Evolutionary conservation across 2,888 invertebrate species (phyloP).

Genomic region (Aleiodes testaceus): DNA sequence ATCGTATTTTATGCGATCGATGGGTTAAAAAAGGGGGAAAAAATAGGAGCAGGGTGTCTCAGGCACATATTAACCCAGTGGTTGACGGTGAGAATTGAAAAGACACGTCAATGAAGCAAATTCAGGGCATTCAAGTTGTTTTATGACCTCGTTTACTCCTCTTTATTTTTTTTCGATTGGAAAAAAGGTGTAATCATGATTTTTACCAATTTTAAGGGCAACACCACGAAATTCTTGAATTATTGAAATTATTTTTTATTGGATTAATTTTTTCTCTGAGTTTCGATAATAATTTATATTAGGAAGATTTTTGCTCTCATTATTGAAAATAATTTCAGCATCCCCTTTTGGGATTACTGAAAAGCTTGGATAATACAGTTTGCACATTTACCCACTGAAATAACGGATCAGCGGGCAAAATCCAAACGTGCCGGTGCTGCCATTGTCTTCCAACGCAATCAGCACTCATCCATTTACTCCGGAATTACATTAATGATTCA

Average conservation of each 20-base stretch:
- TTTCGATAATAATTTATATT: too few species aligned
- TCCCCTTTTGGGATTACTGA: background rate
- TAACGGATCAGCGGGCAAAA: constrained; percentile 6
- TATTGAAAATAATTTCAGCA: background rate
- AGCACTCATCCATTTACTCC: background rate
- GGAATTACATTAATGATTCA: constrained; percentile 14
- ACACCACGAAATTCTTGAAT: too few species aligned
- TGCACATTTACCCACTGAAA: constrained; percentile 46
- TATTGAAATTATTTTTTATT: too few species aligned
- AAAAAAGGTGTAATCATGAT: too few species aligned
- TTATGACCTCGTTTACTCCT: constrained; percentile 14
- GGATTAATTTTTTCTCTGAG: too few species aligned
- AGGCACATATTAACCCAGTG: constrained; percentile 3
- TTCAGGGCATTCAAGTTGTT: constrained; percentile 7
- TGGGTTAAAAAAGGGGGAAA: constrained; percentile 47
- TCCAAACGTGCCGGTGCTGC: constrained; percentile 22
- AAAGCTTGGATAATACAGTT: constrained; percentile 47
- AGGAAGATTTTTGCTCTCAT: background rate
- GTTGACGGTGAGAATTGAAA: background rate
- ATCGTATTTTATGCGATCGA: constrained; percentile 55
- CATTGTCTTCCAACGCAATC: constrained; percentile 36
- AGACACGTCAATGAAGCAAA: constrained; percentile 21
- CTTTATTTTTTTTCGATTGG: too few species aligned
- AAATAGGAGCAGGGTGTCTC: background rate
- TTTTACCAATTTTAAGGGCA: too few species aligned